Conservation (phyloP, 2,888 invertebrate genomes). For the Orchesellides sinensis region DNA sequence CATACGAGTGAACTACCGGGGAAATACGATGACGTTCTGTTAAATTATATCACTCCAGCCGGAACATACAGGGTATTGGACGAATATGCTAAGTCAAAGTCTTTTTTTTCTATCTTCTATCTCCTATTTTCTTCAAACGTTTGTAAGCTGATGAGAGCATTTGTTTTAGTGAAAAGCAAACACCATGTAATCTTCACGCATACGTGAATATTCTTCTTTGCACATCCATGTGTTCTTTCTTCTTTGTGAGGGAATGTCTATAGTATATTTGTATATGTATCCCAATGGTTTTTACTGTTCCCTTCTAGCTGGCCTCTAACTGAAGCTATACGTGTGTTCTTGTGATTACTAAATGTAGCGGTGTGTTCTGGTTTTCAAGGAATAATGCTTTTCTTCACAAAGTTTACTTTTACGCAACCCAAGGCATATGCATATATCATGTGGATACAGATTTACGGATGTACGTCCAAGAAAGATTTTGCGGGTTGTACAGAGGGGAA, state of each 20-base stretch:
- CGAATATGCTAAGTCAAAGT: too few species aligned
- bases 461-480: too few species aligned
- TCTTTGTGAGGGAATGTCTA: too few species aligned
- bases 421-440: not conserved
- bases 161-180: not conserved
- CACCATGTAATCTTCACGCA: not conserved
- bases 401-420: not conserved
- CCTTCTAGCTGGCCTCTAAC: not conserved
- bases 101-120: too few species aligned
- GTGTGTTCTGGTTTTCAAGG: not conserved
- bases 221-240: too few species aligned
- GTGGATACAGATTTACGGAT: too few species aligned
- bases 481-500: too few species aligned
- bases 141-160: too few species aligned
- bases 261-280: too few species aligned
- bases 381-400: not conserved
- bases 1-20: slow-evolving; percentile 45
- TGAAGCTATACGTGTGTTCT: too few species aligned
- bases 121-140: too few species aligned
- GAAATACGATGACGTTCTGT: slow-evolving; percentile 65
- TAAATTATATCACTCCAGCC: not conserved
- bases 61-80: not conserved
- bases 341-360: not conserved
- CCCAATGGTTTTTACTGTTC: slow-evolving; percentile 46
- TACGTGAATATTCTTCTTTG: too few species aligned